Conservation (phyloP, 92 coral and sea anemone species). For the Epizoanthus ramosus region DNA sequence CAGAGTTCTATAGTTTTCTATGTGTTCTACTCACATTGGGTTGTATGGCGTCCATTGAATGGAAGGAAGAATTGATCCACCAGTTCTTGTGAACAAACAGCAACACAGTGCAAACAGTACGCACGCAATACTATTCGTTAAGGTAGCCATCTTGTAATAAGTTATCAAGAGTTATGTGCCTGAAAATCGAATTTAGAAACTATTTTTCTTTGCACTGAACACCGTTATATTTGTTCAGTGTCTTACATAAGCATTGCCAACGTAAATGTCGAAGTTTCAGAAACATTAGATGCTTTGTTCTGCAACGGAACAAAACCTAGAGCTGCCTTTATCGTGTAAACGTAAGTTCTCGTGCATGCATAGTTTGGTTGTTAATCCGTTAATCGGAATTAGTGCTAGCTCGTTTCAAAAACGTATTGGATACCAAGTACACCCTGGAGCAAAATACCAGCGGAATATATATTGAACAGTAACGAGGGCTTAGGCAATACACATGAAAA, state of each 20-base stretch:
- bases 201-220: not conserved
- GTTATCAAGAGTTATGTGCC: not conserved
- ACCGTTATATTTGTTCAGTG: conserved; percentile 2
- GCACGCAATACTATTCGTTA: not conserved
- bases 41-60: conserved; percentile 67
- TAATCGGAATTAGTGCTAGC: too few relatives aligned
- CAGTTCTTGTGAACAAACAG: not conserved
- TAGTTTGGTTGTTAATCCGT: not conserved
- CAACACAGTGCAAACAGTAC: not conserved
- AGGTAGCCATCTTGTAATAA: not conserved
- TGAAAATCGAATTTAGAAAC: too few relatives aligned
- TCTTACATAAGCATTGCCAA: too few relatives aligned
- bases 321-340: not conserved
- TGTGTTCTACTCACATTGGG: conserved; percentile 62
- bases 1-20: too few relatives aligned
- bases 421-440: not conserved
- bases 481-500: not conserved
- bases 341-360: not conserved
- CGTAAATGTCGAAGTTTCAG: not conserved
- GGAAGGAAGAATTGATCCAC: conserved; percentile 41
- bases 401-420: not conserved
- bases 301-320: not conserved
- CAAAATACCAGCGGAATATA: not conserved
- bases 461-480: not conserved
- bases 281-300: not conserved